Conservation (phyloP, 2,888 invertebrate species). For the Apamea anceps region DNA sequence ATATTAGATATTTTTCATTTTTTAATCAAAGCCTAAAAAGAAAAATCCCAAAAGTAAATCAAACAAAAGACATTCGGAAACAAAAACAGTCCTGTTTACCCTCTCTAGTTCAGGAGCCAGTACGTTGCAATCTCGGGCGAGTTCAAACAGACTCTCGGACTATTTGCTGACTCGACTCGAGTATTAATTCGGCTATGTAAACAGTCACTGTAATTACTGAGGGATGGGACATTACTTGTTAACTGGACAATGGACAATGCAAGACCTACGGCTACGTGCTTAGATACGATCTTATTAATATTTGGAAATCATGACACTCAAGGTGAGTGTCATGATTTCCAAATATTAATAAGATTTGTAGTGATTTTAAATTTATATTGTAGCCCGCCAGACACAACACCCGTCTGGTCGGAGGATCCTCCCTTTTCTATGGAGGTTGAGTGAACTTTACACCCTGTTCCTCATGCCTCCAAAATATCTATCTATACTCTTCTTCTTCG, state of each 20-base stretch:
- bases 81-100: constrained; percentile 26
- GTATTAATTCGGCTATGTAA: constrained; percentile 56
- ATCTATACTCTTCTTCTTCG: no score
- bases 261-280: not conserved
- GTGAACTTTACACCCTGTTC: no score
- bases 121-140: constrained; percentile 48
- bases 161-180: constrained; percentile 47
- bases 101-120: constrained; percentile 8
- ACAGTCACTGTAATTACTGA: constrained; percentile 53
- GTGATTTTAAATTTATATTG: no score
- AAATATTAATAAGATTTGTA: no score
- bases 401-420: no score
- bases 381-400: no score
- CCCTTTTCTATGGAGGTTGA: no score
- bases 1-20: not conserved
- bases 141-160: constrained; percentile 49
- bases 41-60: not conserved
- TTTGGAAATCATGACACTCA: no score
- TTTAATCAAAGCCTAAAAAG: not conserved
- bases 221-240: constrained; percentile 10
- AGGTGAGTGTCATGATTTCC: no score
- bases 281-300: no score
- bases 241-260: constrained; percentile 3
- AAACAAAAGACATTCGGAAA: constrained; percentile 4
- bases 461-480: no score